Percentiles rank a stretch among this genome's conserved stretches.
Conservation (phyloP, 1,140 invertebrate genomes). For the Polypedilum vanderplanki region DNA sequence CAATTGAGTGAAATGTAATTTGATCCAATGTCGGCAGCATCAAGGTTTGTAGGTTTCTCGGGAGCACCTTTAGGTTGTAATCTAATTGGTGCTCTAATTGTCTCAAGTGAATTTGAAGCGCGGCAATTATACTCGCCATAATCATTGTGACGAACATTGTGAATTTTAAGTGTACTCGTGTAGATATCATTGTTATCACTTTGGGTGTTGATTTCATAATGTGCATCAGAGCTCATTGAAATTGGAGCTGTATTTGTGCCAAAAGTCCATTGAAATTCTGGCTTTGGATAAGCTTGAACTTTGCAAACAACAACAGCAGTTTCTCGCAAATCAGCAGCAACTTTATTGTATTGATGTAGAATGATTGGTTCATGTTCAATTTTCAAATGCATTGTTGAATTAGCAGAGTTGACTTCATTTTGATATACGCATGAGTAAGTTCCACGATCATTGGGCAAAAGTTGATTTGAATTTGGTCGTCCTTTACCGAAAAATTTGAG, state of each 20-base stretch:
- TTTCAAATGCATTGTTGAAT: conserved; percentile 79
- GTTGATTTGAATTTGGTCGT: conserved; percentile 63
- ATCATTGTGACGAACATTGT: conserved; percentile 66
- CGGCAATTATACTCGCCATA: conserved; percentile 87
- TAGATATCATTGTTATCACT: conserved; percentile 79
- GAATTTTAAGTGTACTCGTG: conserved; percentile 68
- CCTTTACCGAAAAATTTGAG: conserved; percentile 70
- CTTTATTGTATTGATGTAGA: conserved; percentile 77
- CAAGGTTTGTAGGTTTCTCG: conserved; percentile 66
- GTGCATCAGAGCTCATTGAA: conserved; percentile 69
- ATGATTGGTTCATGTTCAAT: conserved; percentile 85
- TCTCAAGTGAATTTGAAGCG: conserved; percentile 69
- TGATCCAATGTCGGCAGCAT: conserved; percentile 61
- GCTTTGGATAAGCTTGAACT: conserved; percentile 85
- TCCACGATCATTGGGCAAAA: conserved; percentile 75
- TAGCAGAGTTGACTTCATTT: conserved; percentile 79
- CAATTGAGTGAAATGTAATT: conserved; percentile 71
- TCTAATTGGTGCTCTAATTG: conserved; percentile 65
- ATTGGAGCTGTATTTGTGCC: conserved; percentile 62
- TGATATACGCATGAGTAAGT: conserved; percentile 81
- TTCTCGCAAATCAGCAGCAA: conserved; percentile 77
- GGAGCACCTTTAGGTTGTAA: conserved; percentile 78
- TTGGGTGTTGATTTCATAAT: conserved; percentile 76
- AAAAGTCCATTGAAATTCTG: conserved; percentile 86
- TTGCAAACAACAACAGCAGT: conserved; percentile 78